Conservation (phyloP, 2,113 vertebrate genomes). For the Hucho hucho region DNA sequence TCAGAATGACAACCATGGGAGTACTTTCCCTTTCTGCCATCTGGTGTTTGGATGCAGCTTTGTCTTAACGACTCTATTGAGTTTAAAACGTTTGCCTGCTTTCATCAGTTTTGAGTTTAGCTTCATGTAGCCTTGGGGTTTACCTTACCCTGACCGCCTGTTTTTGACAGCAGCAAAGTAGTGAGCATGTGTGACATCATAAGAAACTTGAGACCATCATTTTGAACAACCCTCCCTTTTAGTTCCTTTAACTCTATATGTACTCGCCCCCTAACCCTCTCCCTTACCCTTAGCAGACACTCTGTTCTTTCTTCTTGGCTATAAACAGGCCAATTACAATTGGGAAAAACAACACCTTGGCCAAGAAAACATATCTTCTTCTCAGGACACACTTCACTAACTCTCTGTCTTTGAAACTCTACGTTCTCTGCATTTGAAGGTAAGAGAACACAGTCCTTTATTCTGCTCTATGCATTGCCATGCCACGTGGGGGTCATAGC, state of each 20-base stretch:
- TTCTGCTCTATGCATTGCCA: constrained; percentile 16
- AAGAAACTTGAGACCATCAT: constrained; percentile 66
- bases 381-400: constrained; percentile 24
- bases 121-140: background rate
- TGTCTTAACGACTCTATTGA: background rate
- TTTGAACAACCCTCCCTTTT: constrained; percentile 46
- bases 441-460: constrained; percentile 38
- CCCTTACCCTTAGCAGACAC: constrained; percentile 28
- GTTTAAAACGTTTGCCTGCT: background rate
- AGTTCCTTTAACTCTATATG: constrained; percentile 50
- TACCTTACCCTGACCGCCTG: background rate
- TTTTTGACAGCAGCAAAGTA: constrained; percentile 38
- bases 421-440: constrained; percentile 35
- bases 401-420: constrained; percentile 5
- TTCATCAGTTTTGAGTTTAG: background rate
- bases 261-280: constrained; percentile 48
- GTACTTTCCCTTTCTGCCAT: background rate
- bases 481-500: constrained; percentile 45
- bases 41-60: background rate
- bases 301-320: constrained; percentile 37
- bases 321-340: constrained; percentile 25
- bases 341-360: constrained; percentile 24
- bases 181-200: constrained; percentile 69
- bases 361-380: constrained; percentile 4
- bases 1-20: too few relatives aligned